phyloP scores from a whole-genome alignment of 2,113 vertebrate genomes.

The Cairina moschata region DNA sequence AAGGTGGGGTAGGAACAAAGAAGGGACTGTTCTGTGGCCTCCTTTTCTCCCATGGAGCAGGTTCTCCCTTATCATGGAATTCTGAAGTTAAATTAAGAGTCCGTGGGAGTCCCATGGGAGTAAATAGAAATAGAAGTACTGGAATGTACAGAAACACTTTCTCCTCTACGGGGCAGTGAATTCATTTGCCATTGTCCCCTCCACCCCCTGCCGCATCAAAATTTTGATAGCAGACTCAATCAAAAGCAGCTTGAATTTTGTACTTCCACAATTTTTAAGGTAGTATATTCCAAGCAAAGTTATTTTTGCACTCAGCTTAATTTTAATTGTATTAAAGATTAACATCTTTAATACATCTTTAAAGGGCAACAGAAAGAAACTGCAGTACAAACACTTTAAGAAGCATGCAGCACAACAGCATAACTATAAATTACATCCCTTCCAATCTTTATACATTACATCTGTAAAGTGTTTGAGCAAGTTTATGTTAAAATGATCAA shows the following conservation, averaged over 20 bases:
- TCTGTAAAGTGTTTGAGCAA: background rate
- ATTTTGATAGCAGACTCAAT: background rate
- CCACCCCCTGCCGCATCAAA: rapidly evolving
- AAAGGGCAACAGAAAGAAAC: background rate
- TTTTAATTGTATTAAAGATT: background rate
- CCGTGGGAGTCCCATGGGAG: background rate
- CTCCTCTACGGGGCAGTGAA: background rate
- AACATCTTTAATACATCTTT: too few relatives aligned
- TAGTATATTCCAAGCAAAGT: background rate
- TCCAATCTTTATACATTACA: background rate
- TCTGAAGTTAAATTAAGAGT: background rate
- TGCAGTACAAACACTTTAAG: background rate
- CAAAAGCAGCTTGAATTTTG: background rate
- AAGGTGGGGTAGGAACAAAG: conserved; percentile 57
- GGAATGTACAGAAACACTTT: background rate
- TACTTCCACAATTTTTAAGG: background rate
- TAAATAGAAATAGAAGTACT: background rate
- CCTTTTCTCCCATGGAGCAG: background rate
- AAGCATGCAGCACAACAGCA: background rate
- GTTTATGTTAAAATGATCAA: background rate
- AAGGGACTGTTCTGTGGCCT: background rate
- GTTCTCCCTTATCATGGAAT: background rate
- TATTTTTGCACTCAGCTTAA: background rate
- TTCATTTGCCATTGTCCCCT: background rate
- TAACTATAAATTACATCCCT: background rate